A percentile compares a stretch with the other conserved stretches of the same genome.
phyloP scores from a whole-genome alignment of 2,113 vertebrate genomes.

The Pavo muticus region DNA sequence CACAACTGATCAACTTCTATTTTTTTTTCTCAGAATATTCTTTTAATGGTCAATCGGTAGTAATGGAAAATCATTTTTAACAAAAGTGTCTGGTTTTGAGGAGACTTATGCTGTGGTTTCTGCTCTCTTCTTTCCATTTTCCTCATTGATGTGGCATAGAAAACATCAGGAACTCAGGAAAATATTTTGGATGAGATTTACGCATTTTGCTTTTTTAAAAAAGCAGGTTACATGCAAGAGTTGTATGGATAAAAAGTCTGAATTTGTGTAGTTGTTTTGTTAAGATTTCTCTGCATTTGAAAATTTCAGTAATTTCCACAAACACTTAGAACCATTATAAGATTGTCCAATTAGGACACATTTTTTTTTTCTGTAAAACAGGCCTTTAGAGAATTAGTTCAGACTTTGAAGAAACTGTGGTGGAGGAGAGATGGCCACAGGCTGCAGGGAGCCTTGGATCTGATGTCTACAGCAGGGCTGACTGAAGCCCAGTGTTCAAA shows the following conservation, averaged over 20 bases:
- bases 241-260: neutral
- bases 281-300: neutral
- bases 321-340: neutral
- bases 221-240: accelerated
- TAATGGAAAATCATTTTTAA: neutral
- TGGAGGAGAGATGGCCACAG: neutral
- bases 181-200: neutral
- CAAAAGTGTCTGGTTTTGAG: neutral
- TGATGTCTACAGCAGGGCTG: neutral
- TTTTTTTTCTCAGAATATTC: neutral
- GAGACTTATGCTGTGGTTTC: neutral
- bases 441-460: neutral
- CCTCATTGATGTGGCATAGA: accelerated
- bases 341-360: neutral
- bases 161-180: neutral
- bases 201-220: neutral
- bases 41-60: neutral
- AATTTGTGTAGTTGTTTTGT: neutral
- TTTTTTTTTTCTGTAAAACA: neutral
- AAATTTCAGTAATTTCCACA: neutral
- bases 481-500: neutral
- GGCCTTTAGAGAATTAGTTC: neutral
- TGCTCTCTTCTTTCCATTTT: neutral
- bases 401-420: neutral
- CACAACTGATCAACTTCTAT: accelerated